Base-by-base conservation (phyloP, 2,888 invertebrate species). In the Drosophila gaucha region DNA sequence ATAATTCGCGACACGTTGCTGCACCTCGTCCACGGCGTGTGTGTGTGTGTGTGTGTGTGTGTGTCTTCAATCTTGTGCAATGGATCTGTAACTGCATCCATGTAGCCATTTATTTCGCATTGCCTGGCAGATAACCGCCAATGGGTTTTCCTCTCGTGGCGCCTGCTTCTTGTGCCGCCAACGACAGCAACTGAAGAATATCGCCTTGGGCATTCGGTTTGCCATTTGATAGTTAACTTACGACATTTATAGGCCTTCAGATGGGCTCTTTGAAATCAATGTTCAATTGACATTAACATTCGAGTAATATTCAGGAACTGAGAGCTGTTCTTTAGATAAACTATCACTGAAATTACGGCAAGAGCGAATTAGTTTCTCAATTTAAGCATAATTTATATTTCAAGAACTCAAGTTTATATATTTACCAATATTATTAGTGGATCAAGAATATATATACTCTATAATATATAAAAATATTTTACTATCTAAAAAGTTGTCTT, bases 1-100 rank as follows among this genome's bases (percentile, higher is more conserved):
- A 82, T 82, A 82, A 80, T 77, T 84, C 57, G 80, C 79, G 65
- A 76, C 78, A 80, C 76, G 78, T 80, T 69, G 56, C 69, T 63
- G 39, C 67, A 49, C 52, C 69, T 56, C 57, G 20, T 31, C 26
- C 6, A 26, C 8, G 26, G 20, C 5, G 30, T 31, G 30, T 31
- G 12, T 31, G 12, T 31, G 3, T 31, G n/a, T 31, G 30, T 12
- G 30, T 24, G 2, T 41, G 38, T 33, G 28, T 28, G 54, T 57
- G 52, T 56, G 63, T 68, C 78, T 83, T 84, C 82, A 73, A 82
- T 80, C 80, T 80, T 72, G 59, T 63, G 67, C 67, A 77, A 74
- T 79, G 75, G 75, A 80, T 78, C 77, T 75, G 67, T 72, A 77
- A 77, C 67, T 84, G 84, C 79, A 66, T 67, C 74, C 75, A 67